Evolutionary conservation across 1,140 invertebrate species (phyloP).

Genomic region (Eubasilissa regina): DNA sequence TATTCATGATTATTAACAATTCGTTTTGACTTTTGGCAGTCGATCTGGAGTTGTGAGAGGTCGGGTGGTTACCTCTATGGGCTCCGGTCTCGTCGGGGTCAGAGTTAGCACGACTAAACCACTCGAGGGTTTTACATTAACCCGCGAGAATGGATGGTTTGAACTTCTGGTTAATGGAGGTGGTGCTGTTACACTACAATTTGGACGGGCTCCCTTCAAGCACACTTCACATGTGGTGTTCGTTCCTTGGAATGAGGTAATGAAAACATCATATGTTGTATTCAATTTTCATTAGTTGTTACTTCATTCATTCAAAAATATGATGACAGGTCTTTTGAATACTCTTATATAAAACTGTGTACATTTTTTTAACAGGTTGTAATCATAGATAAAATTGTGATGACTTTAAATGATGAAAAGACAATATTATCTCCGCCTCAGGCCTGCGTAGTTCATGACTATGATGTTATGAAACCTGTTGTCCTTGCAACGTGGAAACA

Average conservation of each 20-base stretch:
- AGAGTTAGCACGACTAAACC: conserved; percentile 92
- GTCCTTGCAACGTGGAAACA: conserved; percentile 97
- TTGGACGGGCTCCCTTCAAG: conserved; percentile 93
- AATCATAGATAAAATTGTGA: conserved; percentile 89
- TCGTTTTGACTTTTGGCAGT: conserved; percentile 73
- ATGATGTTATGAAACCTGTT: conserved; percentile 94
- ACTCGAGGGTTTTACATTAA: conserved; percentile 94
- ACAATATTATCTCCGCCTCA: conserved; percentile 75
- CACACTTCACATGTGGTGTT: conserved; percentile 92
- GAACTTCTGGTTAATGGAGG: conserved; percentile 98
- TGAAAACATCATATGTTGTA: conserved; percentile 55
- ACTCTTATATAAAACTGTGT: too few relatives aligned
- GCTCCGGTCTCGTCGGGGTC: conserved; percentile 94
- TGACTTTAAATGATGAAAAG: conserved; percentile 89
- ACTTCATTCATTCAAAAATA: too few relatives aligned
- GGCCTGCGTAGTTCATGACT: conserved; percentile 91
- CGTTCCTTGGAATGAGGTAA: conserved; percentile 97
- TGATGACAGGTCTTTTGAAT: too few relatives aligned
- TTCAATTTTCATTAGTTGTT: background rate
- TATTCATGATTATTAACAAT: conserved; percentile 18
- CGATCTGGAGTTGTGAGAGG: conserved; percentile 97
- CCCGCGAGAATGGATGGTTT: conserved; percentile 93
- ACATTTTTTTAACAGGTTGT: too few relatives aligned
- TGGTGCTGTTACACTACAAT: conserved; percentile 94
- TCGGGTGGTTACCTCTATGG: conserved; percentile 90